Conservation (phyloP, 37 sponge, comb jelly and placozoan species). For the Cladorhizidae sp. region DNA sequence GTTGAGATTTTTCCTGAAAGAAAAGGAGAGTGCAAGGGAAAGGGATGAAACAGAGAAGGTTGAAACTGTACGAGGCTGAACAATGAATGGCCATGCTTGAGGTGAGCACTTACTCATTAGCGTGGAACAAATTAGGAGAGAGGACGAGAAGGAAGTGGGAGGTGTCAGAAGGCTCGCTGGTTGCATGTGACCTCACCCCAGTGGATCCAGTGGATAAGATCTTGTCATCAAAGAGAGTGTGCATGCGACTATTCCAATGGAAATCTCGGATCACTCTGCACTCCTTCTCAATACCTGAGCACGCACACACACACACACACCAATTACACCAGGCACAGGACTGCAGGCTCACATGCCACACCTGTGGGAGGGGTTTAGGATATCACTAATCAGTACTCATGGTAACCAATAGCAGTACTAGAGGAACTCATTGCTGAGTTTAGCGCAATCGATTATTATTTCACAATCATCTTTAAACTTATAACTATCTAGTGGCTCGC, state of each 20-base stretch:
- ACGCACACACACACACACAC: neutral
- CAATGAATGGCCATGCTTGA: too few relatives aligned
- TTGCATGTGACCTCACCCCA: neutral
- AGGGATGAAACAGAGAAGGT: neutral
- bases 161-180: neutral
- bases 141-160: slow-evolving; percentile 14
- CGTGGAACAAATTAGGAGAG: slow-evolving; percentile 25
- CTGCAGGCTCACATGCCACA: too few relatives aligned
- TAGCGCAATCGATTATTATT: too few relatives aligned
- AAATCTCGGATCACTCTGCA: slow-evolving; percentile 68
- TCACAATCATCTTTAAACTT: too few relatives aligned
- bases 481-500: too few relatives aligned
- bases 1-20: slow-evolving; percentile 60
- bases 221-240: slow-evolving; percentile 42
- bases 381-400: too few relatives aligned
- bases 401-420: too few relatives aligned
- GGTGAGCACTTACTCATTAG: slow-evolving; percentile 52
- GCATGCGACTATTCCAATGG: slow-evolving; percentile 65
- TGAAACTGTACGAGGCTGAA: too few relatives aligned
- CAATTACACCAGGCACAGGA: too few relatives aligned
- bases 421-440: too few relatives aligned
- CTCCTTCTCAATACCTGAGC: slow-evolving; percentile 75
- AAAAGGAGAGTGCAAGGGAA: neutral
- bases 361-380: too few relatives aligned
- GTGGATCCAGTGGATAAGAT: neutral